Percentiles rank a stretch among this genome's conserved stretches.
phyloP scores from a whole-genome alignment of 1,140 invertebrate genomes.

The Subanguina moxae region DNA sequence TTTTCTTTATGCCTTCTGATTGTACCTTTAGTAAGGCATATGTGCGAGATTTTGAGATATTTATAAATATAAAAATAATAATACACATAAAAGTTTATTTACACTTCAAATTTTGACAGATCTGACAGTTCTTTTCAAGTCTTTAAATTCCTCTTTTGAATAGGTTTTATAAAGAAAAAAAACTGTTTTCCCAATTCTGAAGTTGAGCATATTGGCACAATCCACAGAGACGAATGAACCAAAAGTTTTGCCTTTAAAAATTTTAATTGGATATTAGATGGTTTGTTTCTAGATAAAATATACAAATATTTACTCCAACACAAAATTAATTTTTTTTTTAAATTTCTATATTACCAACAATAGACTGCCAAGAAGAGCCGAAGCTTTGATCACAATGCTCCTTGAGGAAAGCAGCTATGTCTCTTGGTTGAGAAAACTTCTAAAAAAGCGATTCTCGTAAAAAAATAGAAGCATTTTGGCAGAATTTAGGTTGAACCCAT shows the following conservation, averaged over 20 bases:
- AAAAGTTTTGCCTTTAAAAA: not conserved
- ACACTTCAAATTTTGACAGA: too few relatives aligned
- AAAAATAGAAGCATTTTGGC: not conserved
- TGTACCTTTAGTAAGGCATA: too few relatives aligned
- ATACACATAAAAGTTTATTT: too few relatives aligned
- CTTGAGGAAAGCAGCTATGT: not conserved
- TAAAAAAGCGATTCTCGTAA: not conserved
- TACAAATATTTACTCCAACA: too few relatives aligned
- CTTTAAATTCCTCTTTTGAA: not conserved
- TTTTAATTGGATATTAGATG: too few relatives aligned
- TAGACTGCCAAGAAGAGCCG: not conserved
- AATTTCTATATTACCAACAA: not conserved
- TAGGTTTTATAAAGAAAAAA: not conserved
- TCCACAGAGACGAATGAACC: constrained; percentile 2
- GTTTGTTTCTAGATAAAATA: too few relatives aligned
- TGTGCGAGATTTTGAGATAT: too few relatives aligned
- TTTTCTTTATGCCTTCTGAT: too few relatives aligned
- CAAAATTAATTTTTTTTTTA: too few relatives aligned
- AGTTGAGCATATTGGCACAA: constrained; percentile 2
- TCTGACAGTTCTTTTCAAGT: not conserved
- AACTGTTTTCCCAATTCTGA: constrained; percentile 1
- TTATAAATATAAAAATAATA: too few relatives aligned
- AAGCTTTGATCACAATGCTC: not conserved
- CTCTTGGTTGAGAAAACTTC: not conserved
- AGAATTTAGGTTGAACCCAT: too few relatives aligned